phyloP scores from a whole-genome alignment of 1,140 invertebrate genomes.

The Pentalonia nigronervosa region DNA sequence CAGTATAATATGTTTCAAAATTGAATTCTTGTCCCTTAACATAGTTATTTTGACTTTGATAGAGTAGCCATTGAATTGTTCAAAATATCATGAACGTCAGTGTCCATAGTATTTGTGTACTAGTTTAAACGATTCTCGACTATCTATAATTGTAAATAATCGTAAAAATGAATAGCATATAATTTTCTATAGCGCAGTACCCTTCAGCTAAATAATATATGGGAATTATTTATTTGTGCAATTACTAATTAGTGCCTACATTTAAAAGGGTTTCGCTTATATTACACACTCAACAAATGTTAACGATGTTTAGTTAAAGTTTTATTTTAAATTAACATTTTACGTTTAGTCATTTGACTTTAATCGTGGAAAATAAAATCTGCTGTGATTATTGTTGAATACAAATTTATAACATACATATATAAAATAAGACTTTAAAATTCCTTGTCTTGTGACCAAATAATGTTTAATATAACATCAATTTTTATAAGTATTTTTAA shows the following conservation, averaged over 20 bases:
- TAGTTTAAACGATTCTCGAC: background rate
- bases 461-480: background rate
- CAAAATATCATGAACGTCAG: background rate
- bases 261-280: background rate
- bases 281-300: background rate
- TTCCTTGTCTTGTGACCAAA: background rate
- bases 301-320: background rate
- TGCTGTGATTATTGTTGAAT: background rate
- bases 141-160: background rate
- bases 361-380: background rate
- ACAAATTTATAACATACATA: background rate
- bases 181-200: background rate
- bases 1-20: background rate
- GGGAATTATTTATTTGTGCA: background rate
- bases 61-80: background rate
- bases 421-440: background rate
- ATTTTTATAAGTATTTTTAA: background rate
- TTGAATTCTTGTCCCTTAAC: background rate
- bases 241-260: background rate
- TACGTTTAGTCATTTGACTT: background rate
- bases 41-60: background rate
- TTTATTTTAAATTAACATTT: background rate
- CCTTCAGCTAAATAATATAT: background rate
- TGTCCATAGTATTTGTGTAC: background rate
- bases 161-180: background rate